Percentiles rank a stretch among this genome's conserved stretches.
Evolutionary conservation across 2,113 vertebrate species (phyloP).

Genomic region (Aramus guarauna): DNA sequence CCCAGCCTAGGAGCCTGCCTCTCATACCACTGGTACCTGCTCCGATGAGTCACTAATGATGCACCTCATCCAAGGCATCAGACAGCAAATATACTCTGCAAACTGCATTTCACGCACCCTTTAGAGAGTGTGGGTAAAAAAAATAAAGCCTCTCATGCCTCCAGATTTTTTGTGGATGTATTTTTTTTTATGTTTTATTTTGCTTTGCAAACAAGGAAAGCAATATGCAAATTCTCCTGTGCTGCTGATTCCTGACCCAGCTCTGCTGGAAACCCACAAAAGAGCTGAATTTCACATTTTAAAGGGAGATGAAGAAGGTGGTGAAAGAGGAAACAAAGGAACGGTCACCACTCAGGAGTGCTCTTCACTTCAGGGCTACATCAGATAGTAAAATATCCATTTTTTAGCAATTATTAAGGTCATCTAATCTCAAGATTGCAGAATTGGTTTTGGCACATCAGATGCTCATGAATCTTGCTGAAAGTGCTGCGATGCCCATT

Average conservation of each 20-base stretch:
- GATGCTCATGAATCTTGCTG: neutral
- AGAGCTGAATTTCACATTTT: neutral
- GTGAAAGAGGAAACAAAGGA: neutral
- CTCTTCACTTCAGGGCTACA: neutral
- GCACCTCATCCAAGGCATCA: neutral
- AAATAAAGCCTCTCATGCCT: neutral
- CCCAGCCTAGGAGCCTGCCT: neutral
- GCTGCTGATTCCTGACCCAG: neutral
- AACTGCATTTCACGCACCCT: neutral
- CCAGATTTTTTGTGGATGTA: neutral
- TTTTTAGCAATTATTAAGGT: conserved; percentile 3
- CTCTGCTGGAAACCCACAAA: neutral
- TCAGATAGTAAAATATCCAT: neutral
- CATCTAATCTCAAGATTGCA: neutral
- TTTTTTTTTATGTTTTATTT: neutral
- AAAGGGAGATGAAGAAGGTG: neutral
- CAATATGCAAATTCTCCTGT: neutral
- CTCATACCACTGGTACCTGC: neutral
- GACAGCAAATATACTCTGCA: neutral
- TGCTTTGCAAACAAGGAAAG: neutral
- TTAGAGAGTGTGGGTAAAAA: neutral
- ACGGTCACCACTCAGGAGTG: neutral
- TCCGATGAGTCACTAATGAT: fast-evolving
- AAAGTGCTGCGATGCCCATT: neutral
- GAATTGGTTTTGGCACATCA: neutral